phyloP scores from a whole-genome alignment of 2,797 vertebrate species.

The Diceros bicornis region DNA sequence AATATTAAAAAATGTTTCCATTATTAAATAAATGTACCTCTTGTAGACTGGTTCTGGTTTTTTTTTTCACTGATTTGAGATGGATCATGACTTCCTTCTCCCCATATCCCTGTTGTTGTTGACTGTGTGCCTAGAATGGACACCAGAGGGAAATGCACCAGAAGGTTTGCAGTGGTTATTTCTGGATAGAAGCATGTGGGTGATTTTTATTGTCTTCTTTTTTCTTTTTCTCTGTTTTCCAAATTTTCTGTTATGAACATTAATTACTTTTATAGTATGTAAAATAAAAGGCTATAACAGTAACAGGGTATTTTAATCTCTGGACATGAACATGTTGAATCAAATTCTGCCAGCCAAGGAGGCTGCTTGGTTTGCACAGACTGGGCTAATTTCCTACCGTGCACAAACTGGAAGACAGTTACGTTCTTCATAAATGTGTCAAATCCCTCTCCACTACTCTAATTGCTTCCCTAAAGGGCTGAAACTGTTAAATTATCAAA shows the following conservation, averaged over 20 bases:
- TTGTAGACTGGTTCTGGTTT: not conserved
- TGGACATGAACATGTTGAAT: not conserved
- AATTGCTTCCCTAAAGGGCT: not conserved
- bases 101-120: not conserved
- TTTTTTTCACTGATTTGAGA: not conserved
- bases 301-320: not conserved
- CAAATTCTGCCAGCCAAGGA: not conserved
- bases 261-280: not conserved
- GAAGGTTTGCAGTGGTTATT: not conserved
- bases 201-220: not conserved
- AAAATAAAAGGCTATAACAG: not conserved
- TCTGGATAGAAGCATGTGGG: not conserved
- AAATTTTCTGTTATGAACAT: not conserved
- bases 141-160: not conserved
- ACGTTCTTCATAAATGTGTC: not conserved
- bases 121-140: not conserved
- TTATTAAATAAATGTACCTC: not conserved
- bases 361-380: not conserved
- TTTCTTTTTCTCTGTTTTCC: not conserved
- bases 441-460: not conserved
- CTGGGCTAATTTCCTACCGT: not conserved
- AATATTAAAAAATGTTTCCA: not conserved
- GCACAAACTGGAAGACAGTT: not conserved
- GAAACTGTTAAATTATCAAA: slow-evolving; percentile 62
- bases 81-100: not conserved